A percentile compares a stretch with the other conserved stretches of the same genome.
Evolutionary conservation across 1,140 invertebrate species (phyloP).

Genomic region (Cotesia typhae): DNA sequence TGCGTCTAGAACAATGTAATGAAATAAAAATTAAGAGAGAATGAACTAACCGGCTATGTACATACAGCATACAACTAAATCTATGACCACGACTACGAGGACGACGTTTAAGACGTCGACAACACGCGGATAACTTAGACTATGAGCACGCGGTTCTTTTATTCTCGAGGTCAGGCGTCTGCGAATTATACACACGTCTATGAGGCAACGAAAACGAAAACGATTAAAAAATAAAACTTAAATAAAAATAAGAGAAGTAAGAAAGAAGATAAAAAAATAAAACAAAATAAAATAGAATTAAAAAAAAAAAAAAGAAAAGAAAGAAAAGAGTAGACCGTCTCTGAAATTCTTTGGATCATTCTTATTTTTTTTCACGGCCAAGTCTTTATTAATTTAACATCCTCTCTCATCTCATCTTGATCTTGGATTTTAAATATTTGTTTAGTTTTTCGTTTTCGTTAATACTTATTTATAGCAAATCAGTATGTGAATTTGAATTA

Average conservation of each 20-base stretch:
- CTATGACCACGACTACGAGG: conserved; percentile 12
- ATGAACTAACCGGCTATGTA: conserved; percentile 19
- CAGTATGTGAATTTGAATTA: too few relatives aligned
- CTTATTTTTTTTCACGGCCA: conserved; percentile 10
- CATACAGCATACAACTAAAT: too few relatives aligned
- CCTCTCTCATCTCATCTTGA: neutral
- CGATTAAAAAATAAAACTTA: neutral
- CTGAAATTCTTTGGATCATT: conserved; percentile 32
- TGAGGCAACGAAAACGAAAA: conserved; percentile 4
- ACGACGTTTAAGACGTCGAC: conserved; percentile 3
- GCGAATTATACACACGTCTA: conserved; percentile 25
- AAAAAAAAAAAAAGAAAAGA: neutral
- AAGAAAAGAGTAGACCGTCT: conserved; percentile 8
- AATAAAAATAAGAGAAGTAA: neutral
- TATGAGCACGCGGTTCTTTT: conserved; percentile 20
- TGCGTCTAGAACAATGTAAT: conserved; percentile 27
- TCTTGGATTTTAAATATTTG: neutral
- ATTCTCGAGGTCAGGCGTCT: conserved; percentile 33
- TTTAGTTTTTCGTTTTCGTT: too few relatives aligned
- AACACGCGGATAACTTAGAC: neutral
- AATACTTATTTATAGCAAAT: too few relatives aligned
- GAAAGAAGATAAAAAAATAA: conserved; percentile 10
- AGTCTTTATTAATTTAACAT: conserved; percentile 13
- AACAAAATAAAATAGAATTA: neutral
- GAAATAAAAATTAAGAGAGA: conserved; percentile 21